A percentile compares a stretch with the other conserved stretches of the same genome.
Evolutionary conservation across 2,888 invertebrate genomes (phyloP).

Genomic region (Euphydryas editha): DNA sequence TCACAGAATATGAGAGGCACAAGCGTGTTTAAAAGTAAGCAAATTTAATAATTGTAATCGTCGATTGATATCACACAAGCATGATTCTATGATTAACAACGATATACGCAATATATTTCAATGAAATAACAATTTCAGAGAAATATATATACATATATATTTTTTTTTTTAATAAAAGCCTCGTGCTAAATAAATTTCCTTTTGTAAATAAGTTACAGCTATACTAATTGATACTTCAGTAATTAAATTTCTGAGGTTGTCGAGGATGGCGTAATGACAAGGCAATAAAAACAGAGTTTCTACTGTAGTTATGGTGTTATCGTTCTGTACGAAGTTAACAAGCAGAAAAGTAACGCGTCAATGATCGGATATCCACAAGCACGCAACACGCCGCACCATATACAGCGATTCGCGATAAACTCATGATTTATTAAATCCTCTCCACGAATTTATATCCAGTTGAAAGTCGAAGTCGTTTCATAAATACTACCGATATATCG

Average conservation of each 20-base stretch:
- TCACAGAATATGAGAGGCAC: not conserved
- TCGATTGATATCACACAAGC: not conserved
- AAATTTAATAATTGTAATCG: not conserved
- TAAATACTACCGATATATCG: conserved; percentile 3
- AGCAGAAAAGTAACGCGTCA: conserved; percentile 48
- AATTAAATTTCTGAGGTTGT: not conserved
- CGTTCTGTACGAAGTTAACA: conserved; percentile 44
- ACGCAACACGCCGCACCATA: conserved; percentile 27
- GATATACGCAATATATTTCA: not conserved
- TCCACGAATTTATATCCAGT: conserved; percentile 12
- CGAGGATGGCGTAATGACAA: not conserved
- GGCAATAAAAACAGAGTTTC: conserved; percentile 11
- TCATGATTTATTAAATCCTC: conserved; percentile 51
- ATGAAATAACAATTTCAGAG: not conserved
- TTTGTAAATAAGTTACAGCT: not conserved
- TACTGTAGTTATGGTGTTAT: conserved; percentile 43
- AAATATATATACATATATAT: too few species aligned
- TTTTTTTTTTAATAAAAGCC: not conserved
- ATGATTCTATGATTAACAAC: not conserved
- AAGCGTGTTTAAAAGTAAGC: not conserved
- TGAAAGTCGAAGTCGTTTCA: conserved; percentile 7
- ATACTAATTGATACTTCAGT: not conserved
- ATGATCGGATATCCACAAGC: conserved; percentile 39
- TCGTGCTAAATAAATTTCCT: not conserved
- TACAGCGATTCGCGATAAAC: conserved; percentile 50